A percentile compares a stretch with the other conserved stretches of the same genome.
Conservation (phyloP, 1,140 invertebrate species). For the Gonatopus flavifemur region DNA sequence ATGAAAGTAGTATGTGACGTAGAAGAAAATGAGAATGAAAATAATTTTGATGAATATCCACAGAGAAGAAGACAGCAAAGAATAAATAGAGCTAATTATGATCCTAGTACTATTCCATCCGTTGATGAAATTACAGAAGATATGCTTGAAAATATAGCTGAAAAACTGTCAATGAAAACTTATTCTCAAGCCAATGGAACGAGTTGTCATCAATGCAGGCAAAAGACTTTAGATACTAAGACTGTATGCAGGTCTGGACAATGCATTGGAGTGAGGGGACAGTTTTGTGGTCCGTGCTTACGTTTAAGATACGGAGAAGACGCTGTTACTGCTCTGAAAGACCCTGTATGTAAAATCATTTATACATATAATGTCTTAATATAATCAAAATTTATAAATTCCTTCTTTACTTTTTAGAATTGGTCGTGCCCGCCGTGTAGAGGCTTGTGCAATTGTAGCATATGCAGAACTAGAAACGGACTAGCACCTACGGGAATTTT, state of each 20-base stretch:
- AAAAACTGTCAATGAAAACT: constrained; percentile 30
- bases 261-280: constrained; percentile 54
- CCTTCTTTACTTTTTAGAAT: constrained; percentile 21
- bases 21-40: constrained; percentile 22
- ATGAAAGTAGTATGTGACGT: constrained; percentile 33
- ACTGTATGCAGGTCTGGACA: constrained; percentile 51
- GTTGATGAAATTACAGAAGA: constrained; percentile 45
- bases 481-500: constrained; percentile 55
- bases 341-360: constrained; percentile 42
- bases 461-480: constrained; percentile 53
- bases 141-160: constrained; percentile 45
- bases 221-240: constrained; percentile 58
- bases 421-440: constrained; percentile 58
- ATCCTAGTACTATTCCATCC: constrained; percentile 29
- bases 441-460: constrained; percentile 56
- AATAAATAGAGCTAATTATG: constrained; percentile 16
- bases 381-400: not conserved
- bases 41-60: not conserved
- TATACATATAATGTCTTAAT: not conserved
- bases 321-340: constrained; percentile 45
- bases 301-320: constrained; percentile 55
- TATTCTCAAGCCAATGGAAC: constrained; percentile 45
- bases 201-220: constrained; percentile 55
- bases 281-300: constrained; percentile 59
- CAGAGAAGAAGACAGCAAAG: constrained; percentile 9